phyloP scores from a whole-genome alignment of 2,797 vertebrate species.

The Pangasius larnaudii region DNA sequence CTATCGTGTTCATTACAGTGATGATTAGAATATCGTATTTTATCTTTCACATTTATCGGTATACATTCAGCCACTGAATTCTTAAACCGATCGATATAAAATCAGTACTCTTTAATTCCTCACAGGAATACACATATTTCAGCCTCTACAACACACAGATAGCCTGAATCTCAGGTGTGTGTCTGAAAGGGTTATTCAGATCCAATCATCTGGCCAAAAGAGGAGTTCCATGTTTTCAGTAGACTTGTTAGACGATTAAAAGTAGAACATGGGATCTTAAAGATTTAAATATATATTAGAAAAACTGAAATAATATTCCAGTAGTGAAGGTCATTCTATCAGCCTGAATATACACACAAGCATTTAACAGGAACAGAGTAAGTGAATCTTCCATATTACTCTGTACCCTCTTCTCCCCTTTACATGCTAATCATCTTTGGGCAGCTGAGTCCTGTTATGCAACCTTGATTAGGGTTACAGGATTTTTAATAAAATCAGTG shows the following conservation, averaged over 20 bases:
- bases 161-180: background rate
- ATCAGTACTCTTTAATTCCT: background rate
- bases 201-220: background rate
- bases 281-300: background rate
- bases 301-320: background rate
- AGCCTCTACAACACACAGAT: background rate
- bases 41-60: background rate
- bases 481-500: constrained; percentile 79
- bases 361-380: background rate
- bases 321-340: background rate
- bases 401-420: constrained; percentile 61
- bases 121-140: background rate
- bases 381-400: constrained; percentile 12
- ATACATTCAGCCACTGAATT: background rate
- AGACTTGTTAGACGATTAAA: background rate
- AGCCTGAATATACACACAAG: background rate
- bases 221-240: background rate
- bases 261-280: background rate
- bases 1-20: background rate
- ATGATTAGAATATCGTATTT: background rate
- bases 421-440: constrained; percentile 74
- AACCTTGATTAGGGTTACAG: constrained; percentile 76
- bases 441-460: constrained; percentile 75
- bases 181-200: background rate
- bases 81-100: background rate